Percentiles rank a stretch among this genome's conserved stretches.
Evolutionary conservation across 2,797 vertebrate species (phyloP).

Genomic region (Lithobates pipiens): DNA sequence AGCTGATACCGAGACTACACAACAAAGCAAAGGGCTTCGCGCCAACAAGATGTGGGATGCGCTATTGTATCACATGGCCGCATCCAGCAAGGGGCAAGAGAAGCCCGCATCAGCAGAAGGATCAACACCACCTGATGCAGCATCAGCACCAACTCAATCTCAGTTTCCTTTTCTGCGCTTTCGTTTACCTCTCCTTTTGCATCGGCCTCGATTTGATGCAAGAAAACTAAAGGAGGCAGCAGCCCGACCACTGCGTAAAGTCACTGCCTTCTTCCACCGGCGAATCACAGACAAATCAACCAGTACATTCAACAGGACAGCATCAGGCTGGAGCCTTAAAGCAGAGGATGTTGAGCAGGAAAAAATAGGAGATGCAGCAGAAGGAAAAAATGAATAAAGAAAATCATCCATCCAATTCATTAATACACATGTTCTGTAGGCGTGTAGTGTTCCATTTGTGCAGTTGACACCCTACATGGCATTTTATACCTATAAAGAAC

Average conservation of each 20-base stretch:
- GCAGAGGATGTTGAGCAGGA: constrained; percentile 55
- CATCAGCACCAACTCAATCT: constrained; percentile 53
- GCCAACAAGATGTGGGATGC: constrained; percentile 93
- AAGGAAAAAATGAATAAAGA: neutral
- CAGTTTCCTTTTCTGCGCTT: constrained; percentile 72
- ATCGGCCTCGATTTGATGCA: constrained; percentile 89
- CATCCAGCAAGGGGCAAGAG: constrained; percentile 66
- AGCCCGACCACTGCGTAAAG: constrained; percentile 78
- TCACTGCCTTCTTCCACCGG: constrained; percentile 76
- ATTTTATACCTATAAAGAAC: constrained; percentile 14
- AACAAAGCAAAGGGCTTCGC: constrained; percentile 70
- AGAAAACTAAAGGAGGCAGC: constrained; percentile 90
- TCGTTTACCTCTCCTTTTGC: constrained; percentile 86
- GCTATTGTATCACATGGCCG: constrained; percentile 87
- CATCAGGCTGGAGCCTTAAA: constrained; percentile 82
- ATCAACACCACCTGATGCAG: neutral
- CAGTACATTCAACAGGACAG: constrained; percentile 88
- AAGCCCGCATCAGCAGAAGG: constrained; percentile 59
- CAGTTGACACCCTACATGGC: neutral
- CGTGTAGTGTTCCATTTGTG: neutral
- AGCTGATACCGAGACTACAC: constrained; percentile 45
- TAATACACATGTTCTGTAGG: neutral
- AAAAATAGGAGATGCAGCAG: neutral
- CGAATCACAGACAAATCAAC: constrained; percentile 71
- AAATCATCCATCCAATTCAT: neutral